phyloP scores from a whole-genome alignment of 2,797 vertebrate genomes.

The Centropyge bicolor region DNA sequence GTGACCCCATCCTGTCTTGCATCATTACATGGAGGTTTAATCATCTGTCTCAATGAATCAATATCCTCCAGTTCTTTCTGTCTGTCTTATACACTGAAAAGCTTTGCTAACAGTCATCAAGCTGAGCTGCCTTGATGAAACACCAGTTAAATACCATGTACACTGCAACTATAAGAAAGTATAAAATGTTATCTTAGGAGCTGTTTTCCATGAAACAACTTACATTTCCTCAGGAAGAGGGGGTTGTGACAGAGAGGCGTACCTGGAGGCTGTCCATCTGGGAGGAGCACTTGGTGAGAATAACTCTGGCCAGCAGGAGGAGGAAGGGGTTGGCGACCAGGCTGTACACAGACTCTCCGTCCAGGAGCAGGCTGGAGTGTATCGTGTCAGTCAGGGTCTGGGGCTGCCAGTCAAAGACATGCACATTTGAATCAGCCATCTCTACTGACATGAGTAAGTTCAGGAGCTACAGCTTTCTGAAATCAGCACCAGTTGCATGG shows the following conservation, averaged over 20 bases:
- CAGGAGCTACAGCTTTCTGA: background rate
- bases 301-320: conserved; percentile 88
- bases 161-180: background rate
- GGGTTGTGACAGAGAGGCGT: conserved; percentile 40
- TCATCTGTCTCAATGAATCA: conserved; percentile 49
- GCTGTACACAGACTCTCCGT: conserved; percentile 93
- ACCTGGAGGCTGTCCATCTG: conserved; percentile 91
- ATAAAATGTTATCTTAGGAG: background rate
- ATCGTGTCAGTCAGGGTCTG: conserved; percentile 76
- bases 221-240: background rate
- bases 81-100: background rate
- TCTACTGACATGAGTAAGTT: background rate
- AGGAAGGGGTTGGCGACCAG: conserved; percentile 90
- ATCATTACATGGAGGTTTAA: conserved; percentile 44
- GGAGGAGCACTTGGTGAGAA: conserved; percentile 87
- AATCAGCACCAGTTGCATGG: background rate
- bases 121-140: too few relatives aligned
- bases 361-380: conserved; percentile 87
- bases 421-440: background rate
- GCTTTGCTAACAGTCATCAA: too few relatives aligned
- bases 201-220: background rate
- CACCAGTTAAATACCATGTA: background rate
- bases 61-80: conserved; percentile 6
- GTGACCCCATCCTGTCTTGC: conserved; percentile 29
- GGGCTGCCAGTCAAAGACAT: conserved; percentile 65